Evolutionary conservation across 1,140 invertebrate genomes (phyloP), one percentile per base, ranked within the genome.

Genomic region (Hermatobates lingyangjiaoensis): DNA sequence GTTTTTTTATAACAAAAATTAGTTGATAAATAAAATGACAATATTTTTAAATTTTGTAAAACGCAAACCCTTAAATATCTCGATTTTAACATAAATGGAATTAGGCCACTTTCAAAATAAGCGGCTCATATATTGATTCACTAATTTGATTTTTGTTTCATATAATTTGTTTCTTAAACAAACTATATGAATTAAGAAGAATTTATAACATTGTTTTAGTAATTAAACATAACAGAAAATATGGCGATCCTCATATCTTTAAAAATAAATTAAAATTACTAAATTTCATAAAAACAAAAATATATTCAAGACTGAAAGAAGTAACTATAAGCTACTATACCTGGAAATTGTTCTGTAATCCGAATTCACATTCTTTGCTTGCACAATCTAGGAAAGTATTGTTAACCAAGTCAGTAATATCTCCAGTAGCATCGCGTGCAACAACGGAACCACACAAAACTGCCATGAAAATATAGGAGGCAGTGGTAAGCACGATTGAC

Each of bases 381-480:
- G 65, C 63, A 50, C 75, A 77, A 55, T 73, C 61, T 14, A 64
- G 57, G 52, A 71, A 68, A 12, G 69, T 69, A 28, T 69, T 69
- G 57, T 68, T 67, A 14, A 63, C 48, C 10, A 75, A 54, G 55
- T 82, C 77, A 0, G 57, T 61, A 15, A 77, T 15, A 61, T 75
- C 63, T 18, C 87, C 87, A 40, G 77, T 77, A 0, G 87, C 87
- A 63, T 91, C 82, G 42, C 87, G 65, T 15, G 81, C 60, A 39
- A 85, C 79, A 0, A 74, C 75, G 52, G 69, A 74, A 15, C 89
- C 91, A 27, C 81, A 74, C 46, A 87, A 68, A 45, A 89, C 56
- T 0, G 84, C 85, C 72, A 93, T 87, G 10, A 82, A 2, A 4
- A 95, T 57, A 62, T 96, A 96, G 4, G 85, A 85, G 0, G 77